Percentiles rank a stretch among this genome's conserved stretches.
Conservation (phyloP, 2,888 invertebrate species). For the Ectropis crepuscularia region DNA sequence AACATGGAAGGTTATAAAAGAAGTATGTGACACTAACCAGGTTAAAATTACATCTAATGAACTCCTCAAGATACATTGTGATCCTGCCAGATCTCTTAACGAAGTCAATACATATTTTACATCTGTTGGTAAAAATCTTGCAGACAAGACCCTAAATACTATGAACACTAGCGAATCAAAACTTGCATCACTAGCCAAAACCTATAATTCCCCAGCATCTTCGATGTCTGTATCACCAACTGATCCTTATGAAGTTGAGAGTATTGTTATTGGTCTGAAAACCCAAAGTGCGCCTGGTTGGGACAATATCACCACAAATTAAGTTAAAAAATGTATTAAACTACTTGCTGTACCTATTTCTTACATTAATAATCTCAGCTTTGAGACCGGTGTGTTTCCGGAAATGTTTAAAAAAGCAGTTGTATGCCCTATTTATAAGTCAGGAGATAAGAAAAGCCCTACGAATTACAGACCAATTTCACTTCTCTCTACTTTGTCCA, state of each 20-base stretch:
- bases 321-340: neutral
- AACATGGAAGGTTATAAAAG: neutral
- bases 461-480: neutral
- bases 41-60: neutral
- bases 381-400: neutral
- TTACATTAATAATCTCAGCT: neutral
- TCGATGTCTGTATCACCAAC: neutral
- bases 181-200: neutral
- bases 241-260: neutral
- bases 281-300: neutral
- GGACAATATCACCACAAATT: neutral
- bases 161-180: neutral
- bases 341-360: neutral
- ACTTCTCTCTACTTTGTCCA: neutral
- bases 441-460: neutral
- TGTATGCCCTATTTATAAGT: neutral
- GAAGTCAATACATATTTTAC: neutral
- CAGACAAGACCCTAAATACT: neutral
- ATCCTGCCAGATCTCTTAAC: neutral
- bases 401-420: neutral
- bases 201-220: neutral
- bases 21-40: neutral
- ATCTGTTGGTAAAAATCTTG: neutral
- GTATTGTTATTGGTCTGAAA: neutral
- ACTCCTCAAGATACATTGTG: neutral